Percentiles rank a stretch among this genome's conserved stretches.
Conservation (phyloP, 2,113 vertebrate species). For the Thinocorus orbignyianus region DNA sequence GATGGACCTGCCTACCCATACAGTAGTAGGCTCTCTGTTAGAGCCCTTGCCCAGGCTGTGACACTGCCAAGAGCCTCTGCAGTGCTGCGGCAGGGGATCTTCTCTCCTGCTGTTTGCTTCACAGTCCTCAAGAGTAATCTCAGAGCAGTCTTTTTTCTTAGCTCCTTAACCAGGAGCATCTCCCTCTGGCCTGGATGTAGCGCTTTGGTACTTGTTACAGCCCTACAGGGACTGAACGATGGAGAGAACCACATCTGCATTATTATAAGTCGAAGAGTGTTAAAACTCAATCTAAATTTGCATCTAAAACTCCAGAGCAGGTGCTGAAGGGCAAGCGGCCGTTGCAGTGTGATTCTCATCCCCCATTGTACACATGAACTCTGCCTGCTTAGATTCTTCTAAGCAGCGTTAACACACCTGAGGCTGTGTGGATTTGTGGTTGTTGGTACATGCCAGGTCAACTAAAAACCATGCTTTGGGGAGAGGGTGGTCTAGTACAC, state of each 20-base stretch:
- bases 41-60: background rate
- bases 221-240: background rate
- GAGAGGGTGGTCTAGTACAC: background rate
- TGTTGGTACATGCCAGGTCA: background rate
- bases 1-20: too few relatives aligned
- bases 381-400: background rate
- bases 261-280: background rate
- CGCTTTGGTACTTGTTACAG: background rate
- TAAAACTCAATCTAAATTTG: background rate
- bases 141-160: background rate
- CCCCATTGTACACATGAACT: accelerated
- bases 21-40: background rate
- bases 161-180: background rate
- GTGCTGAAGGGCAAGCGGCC: background rate
- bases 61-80: background rate
- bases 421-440: background rate
- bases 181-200: background rate
- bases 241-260: background rate
- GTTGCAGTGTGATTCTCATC: background rate
- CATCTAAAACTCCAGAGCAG: background rate
- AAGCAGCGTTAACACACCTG: background rate
- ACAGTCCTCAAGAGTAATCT: background rate
- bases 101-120: background rate
- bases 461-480: background rate
- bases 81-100: background rate